Evolutionary conservation across 2,113 vertebrate species (phyloP).

Genomic region (Passer domesticus): DNA sequence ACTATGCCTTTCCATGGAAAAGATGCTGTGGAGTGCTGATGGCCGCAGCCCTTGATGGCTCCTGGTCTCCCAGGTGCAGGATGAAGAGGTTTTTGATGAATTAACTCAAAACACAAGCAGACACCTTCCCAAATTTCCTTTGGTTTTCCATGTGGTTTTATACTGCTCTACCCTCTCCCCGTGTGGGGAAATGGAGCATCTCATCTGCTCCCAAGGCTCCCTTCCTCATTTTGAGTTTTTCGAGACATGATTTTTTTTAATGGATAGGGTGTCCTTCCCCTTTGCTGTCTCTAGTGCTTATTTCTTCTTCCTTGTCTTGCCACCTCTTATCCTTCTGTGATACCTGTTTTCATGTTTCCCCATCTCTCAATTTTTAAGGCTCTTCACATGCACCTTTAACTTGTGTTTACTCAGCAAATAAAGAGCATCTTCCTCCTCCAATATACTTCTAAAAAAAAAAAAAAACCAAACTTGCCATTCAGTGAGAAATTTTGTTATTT

Average conservation of each 20-base stretch:
- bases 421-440: not conserved
- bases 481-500: not conserved
- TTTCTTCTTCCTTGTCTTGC: not conserved
- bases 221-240: not conserved
- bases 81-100: not conserved
- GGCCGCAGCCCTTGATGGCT: not conserved
- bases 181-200: fast-evolving
- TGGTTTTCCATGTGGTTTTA: not conserved
- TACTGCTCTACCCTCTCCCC: not conserved
- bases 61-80: not conserved
- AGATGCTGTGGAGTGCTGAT: not conserved
- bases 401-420: not conserved
- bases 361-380: not conserved
- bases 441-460: not conserved
- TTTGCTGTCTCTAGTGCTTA: not conserved
- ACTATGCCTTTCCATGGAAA: not conserved
- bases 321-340: not conserved
- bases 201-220: not conserved
- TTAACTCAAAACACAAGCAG: not conserved
- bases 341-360: not conserved
- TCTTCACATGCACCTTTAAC: not conserved
- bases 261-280: not conserved
- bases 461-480: not conserved
- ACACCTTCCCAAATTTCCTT: not conserved
- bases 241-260: not conserved